phyloP scores from a whole-genome alignment of 2,797 vertebrate genomes.

The Clarias platycephalus region DNA sequence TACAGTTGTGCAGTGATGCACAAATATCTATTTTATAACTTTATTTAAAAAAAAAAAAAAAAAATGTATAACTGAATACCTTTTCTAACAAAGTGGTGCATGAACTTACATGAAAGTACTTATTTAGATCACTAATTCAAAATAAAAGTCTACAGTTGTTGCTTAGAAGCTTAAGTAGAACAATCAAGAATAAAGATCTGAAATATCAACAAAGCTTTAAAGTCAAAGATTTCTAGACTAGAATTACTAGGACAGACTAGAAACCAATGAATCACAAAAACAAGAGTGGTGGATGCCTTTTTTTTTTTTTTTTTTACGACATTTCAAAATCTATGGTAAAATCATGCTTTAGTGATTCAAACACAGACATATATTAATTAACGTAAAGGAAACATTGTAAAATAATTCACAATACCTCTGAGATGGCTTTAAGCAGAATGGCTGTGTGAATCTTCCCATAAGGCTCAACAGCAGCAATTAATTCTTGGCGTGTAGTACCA shows the following conservation, averaged over 20 bases:
- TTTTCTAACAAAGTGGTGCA: neutral
- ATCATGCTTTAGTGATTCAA: neutral
- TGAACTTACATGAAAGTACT: neutral
- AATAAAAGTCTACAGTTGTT: neutral
- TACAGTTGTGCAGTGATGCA: neutral
- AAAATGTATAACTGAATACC: no score
- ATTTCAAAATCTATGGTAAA: neutral
- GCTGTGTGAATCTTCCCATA: slow-evolving; percentile 83
- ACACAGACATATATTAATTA: neutral
- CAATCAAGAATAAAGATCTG: neutral
- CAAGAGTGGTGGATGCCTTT: neutral
- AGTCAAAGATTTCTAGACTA: neutral
- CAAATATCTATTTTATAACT: neutral
- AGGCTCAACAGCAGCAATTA: slow-evolving; percentile 71
- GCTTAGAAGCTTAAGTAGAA: neutral
- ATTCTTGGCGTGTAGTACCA: slow-evolving; percentile 71
- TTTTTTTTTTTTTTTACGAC: neutral
- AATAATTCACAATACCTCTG: slow-evolving; percentile 44
- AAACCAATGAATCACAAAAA: neutral
- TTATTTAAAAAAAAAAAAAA: neutral
- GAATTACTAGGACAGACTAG: neutral
- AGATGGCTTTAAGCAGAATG: slow-evolving; percentile 72
- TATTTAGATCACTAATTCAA: neutral
- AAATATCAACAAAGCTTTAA: neutral
- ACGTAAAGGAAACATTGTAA: neutral